Base-by-base conservation (phyloP, 35 echinoderm and acorn worm species). In the Nesometra sesokonis region DNA sequence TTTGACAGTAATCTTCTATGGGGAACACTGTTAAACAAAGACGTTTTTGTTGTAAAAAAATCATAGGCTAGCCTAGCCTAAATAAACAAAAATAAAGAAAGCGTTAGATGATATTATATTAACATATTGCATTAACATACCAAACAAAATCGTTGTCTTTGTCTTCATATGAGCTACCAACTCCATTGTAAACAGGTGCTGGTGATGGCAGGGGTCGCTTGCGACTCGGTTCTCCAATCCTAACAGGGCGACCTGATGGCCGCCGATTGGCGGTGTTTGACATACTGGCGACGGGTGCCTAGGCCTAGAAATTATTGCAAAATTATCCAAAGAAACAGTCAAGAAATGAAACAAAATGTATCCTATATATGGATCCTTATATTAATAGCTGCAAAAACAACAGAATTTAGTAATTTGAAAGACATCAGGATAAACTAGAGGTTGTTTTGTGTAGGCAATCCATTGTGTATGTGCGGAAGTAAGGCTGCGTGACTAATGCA, bases 91-190 rank as follows among this genome's bases (percentile, higher is more conserved):
- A 4, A 43, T 15, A 43, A 4, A 43, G 39, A 43, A 7, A 43
- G 4, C 15, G 15, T 43, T 67, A 67, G 23, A 11, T 17, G 52
- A 67, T 9, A 9, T 27, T 43, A 4, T 43, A 15, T 7, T 7
- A 4, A 67, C 23, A 67, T 27, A 67, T 1, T 11, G 9, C 8
- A 9, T 2, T 17, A 67, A 83, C 81, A 37, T 90, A 97, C 95
- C 95, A 97, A 37, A 97, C 82, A 88, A 93, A 97, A 88, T 97
- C 95, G 84, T 93, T 97, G 87, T 97, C 91, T 91, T 97, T 97
- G 90, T 97, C 89, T 81, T 97, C 95, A 83, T 97, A 97, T 57
- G 95, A 93, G 86, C 93, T 97, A 32, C 91, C 89, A 27, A 97
- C 92, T 33, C 95, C 95, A 87, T 97, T 97, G 89, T 97, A 97